A percentile compares a stretch with the other conserved stretches of the same genome.
These are phyloP conservation scores for Yponomeuta sedellus DNA, from an alignment of 2,888 invertebrate genomes.

Conservation along the genomic window DNA sequence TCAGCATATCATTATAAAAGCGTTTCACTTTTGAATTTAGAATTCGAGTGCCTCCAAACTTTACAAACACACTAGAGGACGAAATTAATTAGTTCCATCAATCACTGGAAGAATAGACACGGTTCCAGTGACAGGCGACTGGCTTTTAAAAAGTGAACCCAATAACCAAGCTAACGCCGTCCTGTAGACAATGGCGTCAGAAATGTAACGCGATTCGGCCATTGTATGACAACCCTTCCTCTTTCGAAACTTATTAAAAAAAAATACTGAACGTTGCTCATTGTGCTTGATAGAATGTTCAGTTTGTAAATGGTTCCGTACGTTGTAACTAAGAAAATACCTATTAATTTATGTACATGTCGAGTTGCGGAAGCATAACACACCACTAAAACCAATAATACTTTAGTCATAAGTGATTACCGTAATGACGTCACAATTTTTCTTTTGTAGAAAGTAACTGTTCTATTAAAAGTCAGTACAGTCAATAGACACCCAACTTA, in stretches of 20 bases:
- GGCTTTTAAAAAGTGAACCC: constrained; percentile 41
- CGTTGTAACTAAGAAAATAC: neutral
- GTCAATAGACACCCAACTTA: too few species aligned
- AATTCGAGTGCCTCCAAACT: constrained; percentile 47
- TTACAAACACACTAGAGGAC: constrained; percentile 49
- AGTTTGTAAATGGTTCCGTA: neutral
- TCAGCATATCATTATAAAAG: constrained; percentile 3
- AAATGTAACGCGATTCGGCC: constrained; percentile 63
- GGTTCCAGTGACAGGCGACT: constrained; percentile 53
- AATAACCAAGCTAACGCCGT: constrained; percentile 31
- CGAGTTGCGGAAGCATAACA: too few species aligned
- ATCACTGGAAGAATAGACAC: constrained; percentile 65
- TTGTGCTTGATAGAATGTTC: neutral
- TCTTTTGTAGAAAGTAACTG: too few species aligned
- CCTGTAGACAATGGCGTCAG: constrained; percentile 32
- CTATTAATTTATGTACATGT: too few species aligned
- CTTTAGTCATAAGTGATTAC: too few species aligned
- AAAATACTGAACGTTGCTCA: neutral
- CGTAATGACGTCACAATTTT: too few species aligned
- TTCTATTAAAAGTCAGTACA: too few species aligned
- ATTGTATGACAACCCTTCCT: constrained; percentile 63
- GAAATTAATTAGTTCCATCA: constrained; percentile 76
- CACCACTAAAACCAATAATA: too few species aligned
- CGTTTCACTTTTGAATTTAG: constrained; percentile 42
- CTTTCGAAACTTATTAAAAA: constrained; percentile 27